Base-by-base conservation (phyloP, 2,113 vertebrate species). In the Solenodon paradoxus region DNA sequence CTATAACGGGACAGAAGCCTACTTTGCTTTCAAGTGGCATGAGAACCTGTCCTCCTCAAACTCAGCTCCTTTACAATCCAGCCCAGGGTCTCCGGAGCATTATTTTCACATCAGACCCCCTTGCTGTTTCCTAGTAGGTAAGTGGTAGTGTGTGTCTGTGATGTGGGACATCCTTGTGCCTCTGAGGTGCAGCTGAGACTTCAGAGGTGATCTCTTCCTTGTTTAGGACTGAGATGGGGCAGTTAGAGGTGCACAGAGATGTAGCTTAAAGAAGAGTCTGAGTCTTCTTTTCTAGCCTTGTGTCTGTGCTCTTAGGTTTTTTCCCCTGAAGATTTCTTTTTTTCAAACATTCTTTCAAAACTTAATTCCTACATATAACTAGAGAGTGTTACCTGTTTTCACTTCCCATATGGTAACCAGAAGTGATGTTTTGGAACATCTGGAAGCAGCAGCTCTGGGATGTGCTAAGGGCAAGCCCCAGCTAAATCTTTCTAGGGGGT, bases 101-200 rank as follows among this genome's bases (percentile, higher is more conserved):
- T 72, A 88, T 90, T 96, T 80, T 94, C 66, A 26, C 68, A 80
- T 74, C 61, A 74, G 92, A 63, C 35, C 17, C 61, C 26, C 63
- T 82, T 69, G 89, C 47, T 93, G 40, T 88, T 90, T 71, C 55
- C 30, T 57, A 72, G 28, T 22, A 85, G 61, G 26, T 11, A 79
- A 83, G 32, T 9, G 28, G 40, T 28, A 55, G 10, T 3, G 0
- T 49, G 8, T 61, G 16, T 74, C 59, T 84, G 35, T 71, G 45
- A 59, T 15, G 92, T 49, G 45, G 78, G 55, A 24, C 30, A 24
- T 49, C 63, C 3, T 32, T 84, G 30, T 42, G 49, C 19, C n/a
- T 68, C 51, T 24, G 13, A 35, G 47, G 42, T 64, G 19, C 61
- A 55, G 57, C 63, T 79, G 69, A 57, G 55, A 80, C 47, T 93